Percentiles rank a stretch among this genome's conserved stretches.
Evolutionary conservation across 2,797 vertebrate species (phyloP).

Genomic region (Alauda arvensis): DNA sequence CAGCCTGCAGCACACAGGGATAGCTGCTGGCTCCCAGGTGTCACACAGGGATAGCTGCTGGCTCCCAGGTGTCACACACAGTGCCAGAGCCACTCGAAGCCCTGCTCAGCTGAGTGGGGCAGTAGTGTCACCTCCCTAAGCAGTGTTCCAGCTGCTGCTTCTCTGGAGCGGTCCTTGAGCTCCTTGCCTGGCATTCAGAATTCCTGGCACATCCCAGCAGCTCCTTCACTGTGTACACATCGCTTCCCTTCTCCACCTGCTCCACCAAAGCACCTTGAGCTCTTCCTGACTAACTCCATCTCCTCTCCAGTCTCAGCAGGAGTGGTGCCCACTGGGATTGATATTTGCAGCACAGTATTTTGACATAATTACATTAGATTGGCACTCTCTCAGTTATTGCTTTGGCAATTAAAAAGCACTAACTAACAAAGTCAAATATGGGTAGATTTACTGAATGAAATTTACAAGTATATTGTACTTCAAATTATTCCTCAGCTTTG

Average conservation of each 20-base stretch:
- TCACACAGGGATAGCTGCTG: background rate
- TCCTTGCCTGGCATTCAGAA: background rate
- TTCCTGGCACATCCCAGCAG: background rate
- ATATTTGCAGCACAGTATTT: background rate
- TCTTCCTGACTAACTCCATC: background rate
- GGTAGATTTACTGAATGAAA: background rate
- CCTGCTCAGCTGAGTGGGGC: background rate
- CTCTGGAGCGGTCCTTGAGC: background rate
- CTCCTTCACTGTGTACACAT: background rate
- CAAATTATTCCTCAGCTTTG: background rate
- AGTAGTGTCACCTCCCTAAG: background rate
- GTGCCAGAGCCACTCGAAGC: fast-evolving
- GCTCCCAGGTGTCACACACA: too few relatives aligned
- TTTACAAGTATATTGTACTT: background rate
- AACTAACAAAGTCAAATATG: background rate
- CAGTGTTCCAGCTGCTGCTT: background rate
- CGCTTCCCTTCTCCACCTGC: background rate
- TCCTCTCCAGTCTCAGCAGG: background rate
- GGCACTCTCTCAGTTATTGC: background rate
- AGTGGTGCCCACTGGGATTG: background rate
- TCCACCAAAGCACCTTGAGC: background rate
- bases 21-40: background rate
- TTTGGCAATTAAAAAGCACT: background rate
- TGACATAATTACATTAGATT: background rate
- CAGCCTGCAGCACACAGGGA: background rate